These are phyloP conservation scores for Orius laevigatus DNA, from an alignment of 1,140 invertebrate genomes.

Conservation along the genomic window DNA sequence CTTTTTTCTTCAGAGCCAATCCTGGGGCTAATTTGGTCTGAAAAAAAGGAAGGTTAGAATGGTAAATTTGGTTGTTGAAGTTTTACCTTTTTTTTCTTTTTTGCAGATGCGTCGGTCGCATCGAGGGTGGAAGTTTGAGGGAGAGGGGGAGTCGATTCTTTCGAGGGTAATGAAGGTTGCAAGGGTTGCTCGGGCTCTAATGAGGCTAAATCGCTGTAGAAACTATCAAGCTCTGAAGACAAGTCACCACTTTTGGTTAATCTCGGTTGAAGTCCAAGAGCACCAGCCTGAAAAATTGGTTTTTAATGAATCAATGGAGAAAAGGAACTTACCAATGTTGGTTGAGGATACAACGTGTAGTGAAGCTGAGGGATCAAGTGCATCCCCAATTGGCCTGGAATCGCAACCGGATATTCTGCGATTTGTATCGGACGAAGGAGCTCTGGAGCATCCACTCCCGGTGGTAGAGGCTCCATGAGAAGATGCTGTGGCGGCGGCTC, in stretches of 20 bases:
- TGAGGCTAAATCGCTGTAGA: slow-evolving; percentile 41
- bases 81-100: slow-evolving; percentile 35
- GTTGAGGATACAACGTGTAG: slow-evolving; percentile 3
- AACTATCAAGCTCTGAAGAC: slow-evolving; percentile 35
- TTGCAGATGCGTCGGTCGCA: slow-evolving; percentile 18
- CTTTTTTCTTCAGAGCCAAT: slow-evolving; percentile 50
- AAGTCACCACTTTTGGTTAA: slow-evolving; percentile 24
- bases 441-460: slow-evolving; percentile 29
- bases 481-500: slow-evolving; percentile 15
- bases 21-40: slow-evolving; percentile 39
- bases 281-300: slow-evolving; percentile 8
- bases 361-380: slow-evolving; percentile 11
- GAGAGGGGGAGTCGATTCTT: slow-evolving; percentile 12
- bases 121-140: slow-evolving; percentile 15
- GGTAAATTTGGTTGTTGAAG: too few species aligned
- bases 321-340: slow-evolving; percentile 20
- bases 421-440: background rate
- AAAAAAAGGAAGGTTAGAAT: slow-evolving; percentile 21
- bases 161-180: slow-evolving; percentile 13
- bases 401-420: slow-evolving; percentile 11
- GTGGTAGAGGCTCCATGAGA: slow-evolving; percentile 30
- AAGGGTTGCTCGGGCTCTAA: slow-evolving; percentile 27
- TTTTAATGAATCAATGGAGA: slow-evolving; percentile 7
- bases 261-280: background rate
- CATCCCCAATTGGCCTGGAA: background rate